phyloP scores from a whole-genome alignment of 2,888 invertebrate genomes.

The Stenotaenia linearis region DNA sequence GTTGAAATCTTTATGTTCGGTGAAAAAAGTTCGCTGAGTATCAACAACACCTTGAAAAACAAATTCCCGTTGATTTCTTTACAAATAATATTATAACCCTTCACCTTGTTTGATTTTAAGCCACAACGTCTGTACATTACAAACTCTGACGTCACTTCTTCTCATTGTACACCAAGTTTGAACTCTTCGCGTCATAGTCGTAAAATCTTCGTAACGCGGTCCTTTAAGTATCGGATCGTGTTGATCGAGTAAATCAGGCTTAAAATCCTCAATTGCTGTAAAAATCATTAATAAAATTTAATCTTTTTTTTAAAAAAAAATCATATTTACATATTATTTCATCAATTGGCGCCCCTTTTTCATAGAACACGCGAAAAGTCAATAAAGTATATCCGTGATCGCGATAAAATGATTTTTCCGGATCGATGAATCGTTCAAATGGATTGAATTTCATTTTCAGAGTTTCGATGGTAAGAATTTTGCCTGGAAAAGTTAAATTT shows the following conservation, averaged over 20 bases:
- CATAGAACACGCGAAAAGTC: background rate
- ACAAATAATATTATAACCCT: too few relatives aligned
- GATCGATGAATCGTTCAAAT: slow-evolving; percentile 10
- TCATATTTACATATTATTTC: slow-evolving; percentile 24
- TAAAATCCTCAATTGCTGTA: slow-evolving; percentile 26
- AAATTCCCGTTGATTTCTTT: too few relatives aligned
- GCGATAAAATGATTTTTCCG: background rate
- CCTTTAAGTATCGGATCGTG: background rate
- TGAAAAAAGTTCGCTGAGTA: slow-evolving; percentile 27
- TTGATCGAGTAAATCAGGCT: background rate
- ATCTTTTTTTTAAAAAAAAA: background rate
- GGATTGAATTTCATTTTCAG: slow-evolving; percentile 4
- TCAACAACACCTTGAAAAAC: background rate
- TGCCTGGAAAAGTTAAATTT: background rate
- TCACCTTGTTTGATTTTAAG: slow-evolving; percentile 38
- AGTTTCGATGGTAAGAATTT: slow-evolving; percentile 17
- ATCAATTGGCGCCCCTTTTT: slow-evolving; percentile 26
- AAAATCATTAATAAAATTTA: background rate
- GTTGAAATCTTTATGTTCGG: slow-evolving; percentile 27
- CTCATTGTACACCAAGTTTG: slow-evolving; percentile 7
- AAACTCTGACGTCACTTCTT: slow-evolving; percentile 32
- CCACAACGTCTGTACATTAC: slow-evolving; percentile 39
- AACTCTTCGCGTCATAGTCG: background rate
- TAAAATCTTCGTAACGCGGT: slow-evolving; percentile 26
- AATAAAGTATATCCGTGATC: slow-evolving; percentile 21